Conservation (phyloP, 2,113 vertebrate genomes). For the Panthera leo region DNA sequence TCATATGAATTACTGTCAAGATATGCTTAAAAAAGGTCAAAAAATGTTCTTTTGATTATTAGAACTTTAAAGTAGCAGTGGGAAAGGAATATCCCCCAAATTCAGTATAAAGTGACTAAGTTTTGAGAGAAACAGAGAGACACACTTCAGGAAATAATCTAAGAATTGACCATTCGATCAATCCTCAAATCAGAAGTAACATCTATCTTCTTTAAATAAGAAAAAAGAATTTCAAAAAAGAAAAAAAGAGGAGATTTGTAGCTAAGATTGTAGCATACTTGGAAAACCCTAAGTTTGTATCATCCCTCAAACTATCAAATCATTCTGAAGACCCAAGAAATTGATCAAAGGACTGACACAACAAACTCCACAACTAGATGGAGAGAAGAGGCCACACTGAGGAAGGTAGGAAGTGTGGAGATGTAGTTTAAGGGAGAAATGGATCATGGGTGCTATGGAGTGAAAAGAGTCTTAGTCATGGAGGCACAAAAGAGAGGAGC, state of each 20-base stretch:
- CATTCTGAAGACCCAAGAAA: background rate
- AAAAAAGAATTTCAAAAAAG: background rate
- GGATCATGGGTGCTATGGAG: background rate
- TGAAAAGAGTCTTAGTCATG: background rate
- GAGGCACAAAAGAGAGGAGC: background rate
- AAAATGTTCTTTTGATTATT: background rate
- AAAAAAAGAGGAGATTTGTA: background rate
- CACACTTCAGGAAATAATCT: background rate
- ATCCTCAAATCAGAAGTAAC: background rate
- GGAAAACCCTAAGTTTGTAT: background rate
- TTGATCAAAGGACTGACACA: background rate
- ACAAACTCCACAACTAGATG: background rate
- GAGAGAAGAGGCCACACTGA: background rate
- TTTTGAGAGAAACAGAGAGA: background rate
- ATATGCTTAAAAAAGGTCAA: background rate
- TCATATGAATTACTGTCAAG: background rate
- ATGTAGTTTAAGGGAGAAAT: background rate
- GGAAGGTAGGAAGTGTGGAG: background rate
- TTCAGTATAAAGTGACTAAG: background rate
- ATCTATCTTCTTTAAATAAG: background rate
- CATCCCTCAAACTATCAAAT: background rate
- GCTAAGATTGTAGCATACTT: background rate
- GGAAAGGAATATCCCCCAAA: background rate
- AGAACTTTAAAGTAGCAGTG: background rate
- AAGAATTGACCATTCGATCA: background rate